A percentile compares a stretch with the other conserved stretches of the same genome.
phyloP scores from a whole-genome alignment of 2,888 invertebrate genomes.

The Rhopalosiphum nymphaeae region DNA sequence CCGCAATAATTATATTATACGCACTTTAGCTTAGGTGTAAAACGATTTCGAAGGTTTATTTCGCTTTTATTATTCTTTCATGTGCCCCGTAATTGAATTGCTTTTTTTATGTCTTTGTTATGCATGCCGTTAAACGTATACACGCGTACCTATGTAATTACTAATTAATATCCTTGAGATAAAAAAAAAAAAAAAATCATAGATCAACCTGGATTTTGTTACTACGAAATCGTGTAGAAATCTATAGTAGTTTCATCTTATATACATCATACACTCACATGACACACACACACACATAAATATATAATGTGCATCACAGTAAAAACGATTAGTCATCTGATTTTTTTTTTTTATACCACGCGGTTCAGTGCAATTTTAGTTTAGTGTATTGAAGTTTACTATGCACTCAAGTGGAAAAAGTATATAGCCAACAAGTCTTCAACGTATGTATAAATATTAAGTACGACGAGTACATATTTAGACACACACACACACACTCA shows the following conservation, averaged over 20 bases:
- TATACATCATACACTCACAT: not conserved
- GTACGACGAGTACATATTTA: not conserved
- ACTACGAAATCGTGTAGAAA: constrained; percentile 17
- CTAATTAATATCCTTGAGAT: constrained; percentile 26
- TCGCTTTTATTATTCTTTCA: not conserved
- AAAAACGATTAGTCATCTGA: not conserved
- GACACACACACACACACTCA: not conserved
- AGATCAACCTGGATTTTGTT: constrained; percentile 9
- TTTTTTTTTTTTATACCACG: not conserved
- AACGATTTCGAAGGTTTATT: constrained; percentile 23
- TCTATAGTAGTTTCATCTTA: not conserved
- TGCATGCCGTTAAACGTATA: not conserved
- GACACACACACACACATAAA: not conserved
- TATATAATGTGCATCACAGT: not conserved
- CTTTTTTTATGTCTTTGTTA: constrained; percentile 22
- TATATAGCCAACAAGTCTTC: not conserved
- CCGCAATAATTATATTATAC: constrained; percentile 26
- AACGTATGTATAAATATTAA: not conserved
- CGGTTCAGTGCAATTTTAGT: not conserved
- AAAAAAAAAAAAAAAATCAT: not conserved
- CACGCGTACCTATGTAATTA: not conserved
- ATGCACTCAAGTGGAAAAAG: not conserved
- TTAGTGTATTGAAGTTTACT: not conserved
- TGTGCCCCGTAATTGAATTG: constrained; percentile 19
- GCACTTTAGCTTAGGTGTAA: constrained; percentile 26